Base-by-base conservation (phyloP, 2,888 invertebrate genomes). In the Caradrina kadenii region DNA sequence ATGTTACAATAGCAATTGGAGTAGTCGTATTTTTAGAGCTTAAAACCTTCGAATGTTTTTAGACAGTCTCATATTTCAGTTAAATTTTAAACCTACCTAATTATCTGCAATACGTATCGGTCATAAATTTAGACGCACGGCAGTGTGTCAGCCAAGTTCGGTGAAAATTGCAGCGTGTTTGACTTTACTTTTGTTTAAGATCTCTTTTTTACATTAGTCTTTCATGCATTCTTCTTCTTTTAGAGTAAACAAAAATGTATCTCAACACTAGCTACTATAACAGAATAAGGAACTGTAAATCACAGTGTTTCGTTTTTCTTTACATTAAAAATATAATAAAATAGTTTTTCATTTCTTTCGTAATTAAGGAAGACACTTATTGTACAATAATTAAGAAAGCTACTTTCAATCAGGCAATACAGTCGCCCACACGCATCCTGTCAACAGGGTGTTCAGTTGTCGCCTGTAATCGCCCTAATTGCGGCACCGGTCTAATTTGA, bases 401-500 rank as follows among this genome's bases (percentile, higher is more conserved):
- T 2, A 60, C 54, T 73, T 56, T 64, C 21, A 59, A 65, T 60
- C 60, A 71, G 70, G 59, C 69, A 82, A 72, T 66, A 69, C 58
- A 22, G 56, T 69, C 80, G 59, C 84, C 84, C 83, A 84, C 84
- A 48, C 69, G 22, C 67, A 63, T 83, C 82, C 79, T 77, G 84
- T 54, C 48, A 73, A 76, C 82, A 83, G 79, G 76, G 83, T 80
- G 76, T 77, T 80, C 76, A 73, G 62, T 73, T 75, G 72, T 79
- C 52, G 65, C 63, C 74, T 79, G 85, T 84, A 85, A 84, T 84
- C 73, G 74, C 58, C 66, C 76, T 84, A 94, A 95, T 95, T 94
- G 88, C 89, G 87, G 85, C 85, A 87, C 86, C 87, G 83, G 89
- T 89, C 89, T 90, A 91, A 94, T 93, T 93, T 91, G 86, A 84